phyloP scores from a whole-genome alignment of 2,113 vertebrate species.

The Haliaeetus leucogaster region DNA sequence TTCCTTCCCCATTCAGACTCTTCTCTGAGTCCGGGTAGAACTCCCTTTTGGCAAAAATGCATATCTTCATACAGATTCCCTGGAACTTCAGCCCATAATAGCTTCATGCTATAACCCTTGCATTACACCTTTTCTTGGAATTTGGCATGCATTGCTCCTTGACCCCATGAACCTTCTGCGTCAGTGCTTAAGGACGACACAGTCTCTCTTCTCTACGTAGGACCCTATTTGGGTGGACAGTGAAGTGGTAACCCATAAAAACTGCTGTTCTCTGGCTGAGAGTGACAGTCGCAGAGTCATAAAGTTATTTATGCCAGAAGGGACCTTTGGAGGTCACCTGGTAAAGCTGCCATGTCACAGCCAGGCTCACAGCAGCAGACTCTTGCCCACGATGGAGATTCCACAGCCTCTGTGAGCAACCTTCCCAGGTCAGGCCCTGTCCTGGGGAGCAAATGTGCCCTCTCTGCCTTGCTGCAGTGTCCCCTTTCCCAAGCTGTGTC shows the following conservation, averaged over 20 bases:
- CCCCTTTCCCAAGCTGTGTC: no score
- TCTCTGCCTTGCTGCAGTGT: not conserved
- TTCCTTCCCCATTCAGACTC: not conserved
- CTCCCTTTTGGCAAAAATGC: not conserved
- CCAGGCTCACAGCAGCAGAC: not conserved
- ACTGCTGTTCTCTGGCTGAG: not conserved
- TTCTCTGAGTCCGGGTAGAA: not conserved
- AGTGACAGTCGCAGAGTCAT: not conserved
- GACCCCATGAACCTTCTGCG: not conserved
- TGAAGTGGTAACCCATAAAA: not conserved
- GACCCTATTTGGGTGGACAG: not conserved
- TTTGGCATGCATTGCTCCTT: not conserved
- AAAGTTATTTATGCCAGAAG: not conserved
- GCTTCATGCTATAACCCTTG: not conserved
- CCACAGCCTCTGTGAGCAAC: not conserved
- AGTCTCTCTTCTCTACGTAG: no score
- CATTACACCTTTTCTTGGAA: not conserved
- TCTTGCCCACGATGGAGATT: not conserved
- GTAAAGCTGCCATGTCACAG: not conserved
- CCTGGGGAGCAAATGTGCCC: not conserved
- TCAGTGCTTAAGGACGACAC: not conserved
- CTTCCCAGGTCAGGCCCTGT: not conserved
- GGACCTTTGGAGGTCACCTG: not conserved
- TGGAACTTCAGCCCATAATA: not conserved
- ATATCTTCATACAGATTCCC: not conserved